A percentile compares a stretch with the other conserved stretches of the same genome.
phyloP scores from a whole-genome alignment of 1,140 invertebrate species.

The Dolichoris vasculosae region DNA sequence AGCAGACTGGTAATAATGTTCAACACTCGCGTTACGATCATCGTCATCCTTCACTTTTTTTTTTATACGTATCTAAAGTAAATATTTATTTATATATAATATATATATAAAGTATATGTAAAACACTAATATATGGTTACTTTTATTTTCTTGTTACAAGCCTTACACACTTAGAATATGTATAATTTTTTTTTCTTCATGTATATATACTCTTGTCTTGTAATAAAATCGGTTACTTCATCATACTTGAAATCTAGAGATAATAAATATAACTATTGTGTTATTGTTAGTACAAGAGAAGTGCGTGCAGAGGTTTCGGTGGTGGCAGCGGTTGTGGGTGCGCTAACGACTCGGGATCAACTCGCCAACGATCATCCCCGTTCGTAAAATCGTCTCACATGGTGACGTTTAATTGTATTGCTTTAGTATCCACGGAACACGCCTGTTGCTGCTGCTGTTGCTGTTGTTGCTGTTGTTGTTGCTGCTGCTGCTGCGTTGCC shows the following conservation, averaged over 20 bases:
- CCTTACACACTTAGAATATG: conserved; percentile 74
- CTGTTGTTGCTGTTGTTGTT: conserved; percentile 68
- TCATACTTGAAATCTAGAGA: conserved; percentile 66
- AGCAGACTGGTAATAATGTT: conserved; percentile 40
- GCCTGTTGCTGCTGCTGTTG: conserved; percentile 70
- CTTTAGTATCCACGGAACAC: conserved; percentile 72
- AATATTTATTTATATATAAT: conserved; percentile 60
- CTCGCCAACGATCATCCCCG: conserved; percentile 61
- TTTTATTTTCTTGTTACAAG: conserved; percentile 75
- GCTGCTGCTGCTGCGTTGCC: conserved; percentile 61
- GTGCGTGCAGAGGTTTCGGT: conserved; percentile 69
- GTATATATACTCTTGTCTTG: conserved; percentile 70
- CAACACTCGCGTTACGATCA: conserved; percentile 34
- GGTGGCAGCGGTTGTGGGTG: conserved; percentile 68
- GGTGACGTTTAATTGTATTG: conserved; percentile 74
- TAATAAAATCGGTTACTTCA: conserved; percentile 74
- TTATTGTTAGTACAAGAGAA: conserved; percentile 74
- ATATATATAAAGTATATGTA: conserved; percentile 73
- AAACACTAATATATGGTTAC: conserved; percentile 75
- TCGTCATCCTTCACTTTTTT: conserved; percentile 52
- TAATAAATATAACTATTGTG: conserved; percentile 74
- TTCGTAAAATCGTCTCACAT: conserved; percentile 71
- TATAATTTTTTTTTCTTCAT: conserved; percentile 68
- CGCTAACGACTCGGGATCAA: conserved; percentile 61
- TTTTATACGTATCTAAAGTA: conserved; percentile 70